Evolutionary conservation across 2,888 invertebrate genomes (phyloP).

Genomic region (Andrena minutula): DNA sequence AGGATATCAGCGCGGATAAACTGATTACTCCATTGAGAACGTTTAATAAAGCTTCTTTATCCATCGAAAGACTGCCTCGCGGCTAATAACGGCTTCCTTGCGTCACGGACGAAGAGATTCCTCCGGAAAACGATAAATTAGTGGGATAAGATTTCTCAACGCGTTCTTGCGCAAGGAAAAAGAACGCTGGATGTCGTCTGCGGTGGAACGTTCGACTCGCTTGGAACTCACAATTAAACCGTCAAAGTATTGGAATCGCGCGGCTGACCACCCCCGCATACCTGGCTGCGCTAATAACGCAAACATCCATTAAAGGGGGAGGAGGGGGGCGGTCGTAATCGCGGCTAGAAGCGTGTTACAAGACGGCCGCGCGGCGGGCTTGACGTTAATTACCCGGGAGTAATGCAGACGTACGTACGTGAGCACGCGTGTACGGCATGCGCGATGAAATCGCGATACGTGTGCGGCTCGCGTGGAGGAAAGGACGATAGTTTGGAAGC

Average conservation of each 20-base stretch:
- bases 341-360: constrained; percentile 6
- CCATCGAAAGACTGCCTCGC: constrained; percentile 11
- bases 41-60: constrained; percentile 43
- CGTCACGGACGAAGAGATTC: too few species aligned
- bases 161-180: not conserved
- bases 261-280: not conserved
- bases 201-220: not conserved
- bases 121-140: too few species aligned
- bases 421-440: constrained; percentile 42
- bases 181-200: not conserved
- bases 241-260: constrained; percentile 31
- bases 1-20: not conserved
- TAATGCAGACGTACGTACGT: constrained; percentile 51
- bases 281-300: constrained; percentile 38
- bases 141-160: too few species aligned
- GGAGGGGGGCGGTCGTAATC: not conserved
- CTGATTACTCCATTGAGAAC: constrained; percentile 16
- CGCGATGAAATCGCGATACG: constrained; percentile 8
- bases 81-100: too few species aligned
- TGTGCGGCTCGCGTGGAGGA: not conserved
- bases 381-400: constrained; percentile 48
- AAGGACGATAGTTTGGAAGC: constrained; percentile 28
- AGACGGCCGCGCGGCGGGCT: constrained; percentile 29
- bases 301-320: constrained; percentile 11
- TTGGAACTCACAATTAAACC: constrained; percentile 29